Conservation (phyloP, 2,113 vertebrate genomes). For the Colius striatus region DNA sequence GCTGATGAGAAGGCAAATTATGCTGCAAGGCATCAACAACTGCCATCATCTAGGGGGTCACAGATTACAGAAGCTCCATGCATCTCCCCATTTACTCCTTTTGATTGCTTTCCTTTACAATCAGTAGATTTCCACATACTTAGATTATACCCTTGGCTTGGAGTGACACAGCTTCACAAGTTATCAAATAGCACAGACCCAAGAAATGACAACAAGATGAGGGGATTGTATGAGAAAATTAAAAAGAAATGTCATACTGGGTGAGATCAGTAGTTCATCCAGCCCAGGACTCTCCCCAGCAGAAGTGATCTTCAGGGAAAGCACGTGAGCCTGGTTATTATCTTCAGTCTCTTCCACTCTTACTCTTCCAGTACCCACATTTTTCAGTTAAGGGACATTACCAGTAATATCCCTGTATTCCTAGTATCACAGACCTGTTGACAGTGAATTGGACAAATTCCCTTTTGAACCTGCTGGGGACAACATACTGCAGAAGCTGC, state of each 20-base stretch:
- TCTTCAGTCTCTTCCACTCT: not conserved
- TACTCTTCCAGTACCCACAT: not conserved
- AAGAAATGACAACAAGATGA: not conserved
- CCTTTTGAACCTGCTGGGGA: not conserved
- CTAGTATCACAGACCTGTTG: not conserved
- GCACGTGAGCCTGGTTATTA: not conserved
- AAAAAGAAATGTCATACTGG: not conserved
- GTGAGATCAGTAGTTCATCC: not conserved
- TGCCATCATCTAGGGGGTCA: not conserved
- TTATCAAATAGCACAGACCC: not conserved
- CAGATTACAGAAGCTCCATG: not conserved
- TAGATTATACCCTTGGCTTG: not conserved
- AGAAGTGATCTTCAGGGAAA: not conserved
- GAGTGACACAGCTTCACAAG: not conserved
- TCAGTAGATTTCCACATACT: not conserved
- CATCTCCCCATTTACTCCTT: not conserved
- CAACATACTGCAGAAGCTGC: not conserved
- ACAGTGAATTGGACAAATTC: not conserved
- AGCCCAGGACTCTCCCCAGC: not conserved
- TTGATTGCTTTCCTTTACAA: not conserved
- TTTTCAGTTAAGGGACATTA: not conserved
- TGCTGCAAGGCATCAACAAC: not conserved
- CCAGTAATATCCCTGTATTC: not conserved
- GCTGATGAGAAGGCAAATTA: slow-evolving; percentile 39
- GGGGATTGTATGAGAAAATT: not conserved